A percentile compares a stretch with the other conserved stretches of the same genome.
Evolutionary conservation across 2,888 invertebrate genomes (phyloP).

Genomic region (Harpagoxenus sublaevis): DNA sequence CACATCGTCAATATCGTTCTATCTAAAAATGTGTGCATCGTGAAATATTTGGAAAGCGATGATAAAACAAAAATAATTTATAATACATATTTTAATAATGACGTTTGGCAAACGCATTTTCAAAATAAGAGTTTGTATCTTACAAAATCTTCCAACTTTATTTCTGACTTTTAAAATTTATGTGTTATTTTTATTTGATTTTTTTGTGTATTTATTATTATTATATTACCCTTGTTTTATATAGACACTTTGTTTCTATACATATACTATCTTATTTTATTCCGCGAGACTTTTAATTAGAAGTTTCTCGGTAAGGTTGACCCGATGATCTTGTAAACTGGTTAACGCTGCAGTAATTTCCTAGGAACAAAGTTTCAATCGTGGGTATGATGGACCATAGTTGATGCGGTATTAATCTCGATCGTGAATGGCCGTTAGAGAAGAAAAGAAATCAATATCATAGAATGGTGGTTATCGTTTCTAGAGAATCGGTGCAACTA

Average conservation of each 20-base stretch:
- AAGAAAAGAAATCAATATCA: slow-evolving; percentile 40
- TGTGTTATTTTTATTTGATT: neutral
- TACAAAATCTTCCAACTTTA: neutral
- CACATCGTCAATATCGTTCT: neutral
- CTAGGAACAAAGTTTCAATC: slow-evolving; percentile 58
- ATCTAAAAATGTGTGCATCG: neutral
- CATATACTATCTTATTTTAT: slow-evolving; percentile 57
- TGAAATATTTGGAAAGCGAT: neutral
- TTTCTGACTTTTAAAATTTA: neutral
- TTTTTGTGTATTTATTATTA: slow-evolving; percentile 7
- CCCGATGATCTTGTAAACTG: slow-evolving; percentile 30
- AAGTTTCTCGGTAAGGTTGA: slow-evolving; percentile 25
- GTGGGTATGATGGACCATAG: slow-evolving; percentile 17
- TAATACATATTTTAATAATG: neutral
- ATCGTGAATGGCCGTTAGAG: neutral
- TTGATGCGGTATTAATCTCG: slow-evolving; percentile 42
- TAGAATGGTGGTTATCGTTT: slow-evolving; percentile 49
- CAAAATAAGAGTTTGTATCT: neutral
- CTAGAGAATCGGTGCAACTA: slow-evolving; percentile 59
- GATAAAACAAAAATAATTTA: neutral
- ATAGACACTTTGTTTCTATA: slow-evolving; percentile 80
- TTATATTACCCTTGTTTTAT: slow-evolving; percentile 69
- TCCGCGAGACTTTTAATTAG: slow-evolving; percentile 42
- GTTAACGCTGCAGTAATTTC: slow-evolving; percentile 56
- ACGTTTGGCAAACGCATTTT: neutral